Conservation (phyloP, 2,113 vertebrate genomes). For the Corythornis madagascariensis region DNA sequence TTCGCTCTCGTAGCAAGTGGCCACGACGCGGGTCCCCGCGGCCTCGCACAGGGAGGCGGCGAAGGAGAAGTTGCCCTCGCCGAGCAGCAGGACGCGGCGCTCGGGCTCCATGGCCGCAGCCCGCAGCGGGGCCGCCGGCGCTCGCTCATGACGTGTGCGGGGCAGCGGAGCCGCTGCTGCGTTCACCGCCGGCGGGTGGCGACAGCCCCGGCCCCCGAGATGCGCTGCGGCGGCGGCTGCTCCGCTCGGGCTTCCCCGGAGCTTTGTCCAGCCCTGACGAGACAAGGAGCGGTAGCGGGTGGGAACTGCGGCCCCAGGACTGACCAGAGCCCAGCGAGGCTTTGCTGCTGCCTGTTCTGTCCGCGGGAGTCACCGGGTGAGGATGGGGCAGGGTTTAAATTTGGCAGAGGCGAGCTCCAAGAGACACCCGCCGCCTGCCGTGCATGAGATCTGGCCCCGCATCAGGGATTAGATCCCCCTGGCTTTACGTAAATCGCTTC, state of each 20-base stretch:
- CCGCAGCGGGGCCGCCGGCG: too few species aligned
- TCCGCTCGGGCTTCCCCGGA: too few species aligned
- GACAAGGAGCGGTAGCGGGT: neutral
- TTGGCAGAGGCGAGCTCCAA: neutral
- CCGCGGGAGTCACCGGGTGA: neutral
- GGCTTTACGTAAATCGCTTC: too few species aligned
- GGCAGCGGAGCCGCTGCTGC: neutral
- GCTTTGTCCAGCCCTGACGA: accelerated
- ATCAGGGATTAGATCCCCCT: neutral
- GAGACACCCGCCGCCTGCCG: too few species aligned
- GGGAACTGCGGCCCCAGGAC: too few species aligned
- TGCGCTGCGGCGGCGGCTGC: neutral
- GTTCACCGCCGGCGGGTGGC: neutral
- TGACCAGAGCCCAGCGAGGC: neutral
- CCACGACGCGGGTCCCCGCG: conserved; percentile 62
- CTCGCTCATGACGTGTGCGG: neutral
- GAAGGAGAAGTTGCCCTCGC: conserved; percentile 96
- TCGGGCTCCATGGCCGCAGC: too few species aligned
- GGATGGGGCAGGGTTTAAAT: neutral
- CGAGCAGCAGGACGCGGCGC: conserved; percentile 82
- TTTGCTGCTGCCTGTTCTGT: neutral
- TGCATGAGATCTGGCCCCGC: neutral
- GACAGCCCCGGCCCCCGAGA: too few species aligned
- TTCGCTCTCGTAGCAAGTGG: conserved; percentile 83
- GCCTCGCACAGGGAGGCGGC: conserved; percentile 76